phyloP scores from a whole-genome alignment of 2,888 invertebrate species.

The Carcina quercana region DNA sequence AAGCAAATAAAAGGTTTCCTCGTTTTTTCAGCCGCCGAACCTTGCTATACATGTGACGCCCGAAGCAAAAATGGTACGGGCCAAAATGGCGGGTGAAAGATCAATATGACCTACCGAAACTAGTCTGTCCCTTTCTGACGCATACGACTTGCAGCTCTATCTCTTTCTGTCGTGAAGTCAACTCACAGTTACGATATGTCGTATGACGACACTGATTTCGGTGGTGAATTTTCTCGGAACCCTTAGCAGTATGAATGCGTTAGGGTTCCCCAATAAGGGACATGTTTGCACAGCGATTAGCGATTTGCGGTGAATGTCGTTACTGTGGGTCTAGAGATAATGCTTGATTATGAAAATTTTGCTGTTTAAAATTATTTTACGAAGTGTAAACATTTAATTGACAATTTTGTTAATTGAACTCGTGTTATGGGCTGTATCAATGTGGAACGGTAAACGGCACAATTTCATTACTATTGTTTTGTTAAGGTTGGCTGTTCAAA shows the following conservation, averaged over 20 bases:
- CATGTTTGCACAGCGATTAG: slow-evolving; percentile 57
- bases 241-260: slow-evolving; percentile 33
- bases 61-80: slow-evolving; percentile 63
- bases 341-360: slow-evolving; percentile 53
- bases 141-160: slow-evolving; percentile 21
- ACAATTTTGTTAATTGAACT: slow-evolving; percentile 34
- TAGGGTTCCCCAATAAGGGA: slow-evolving; percentile 31
- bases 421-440: slow-evolving; percentile 14
- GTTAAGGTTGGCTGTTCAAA: no score
- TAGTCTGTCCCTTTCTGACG: slow-evolving; percentile 40
- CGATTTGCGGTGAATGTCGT: slow-evolving; percentile 50
- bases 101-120: slow-evolving; percentile 73
- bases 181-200: slow-evolving; percentile 60
- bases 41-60: slow-evolving; percentile 60
- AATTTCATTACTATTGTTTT: background rate
- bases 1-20: slow-evolving; percentile 56
- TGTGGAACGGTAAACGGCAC: background rate
- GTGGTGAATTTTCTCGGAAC: slow-evolving; percentile 44
- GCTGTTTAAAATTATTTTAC: slow-evolving; percentile 40
- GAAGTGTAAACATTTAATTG: slow-evolving; percentile 35
- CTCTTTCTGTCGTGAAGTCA: slow-evolving; percentile 44
- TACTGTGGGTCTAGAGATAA: slow-evolving; percentile 45
- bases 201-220: slow-evolving; percentile 52
- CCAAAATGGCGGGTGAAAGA: slow-evolving; percentile 74
- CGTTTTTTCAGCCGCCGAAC: slow-evolving; percentile 43